A percentile compares a stretch with the other conserved stretches of the same genome.
Evolutionary conservation across 2,888 invertebrate species (phyloP).

Genomic region (Andrena bucephala): DNA sequence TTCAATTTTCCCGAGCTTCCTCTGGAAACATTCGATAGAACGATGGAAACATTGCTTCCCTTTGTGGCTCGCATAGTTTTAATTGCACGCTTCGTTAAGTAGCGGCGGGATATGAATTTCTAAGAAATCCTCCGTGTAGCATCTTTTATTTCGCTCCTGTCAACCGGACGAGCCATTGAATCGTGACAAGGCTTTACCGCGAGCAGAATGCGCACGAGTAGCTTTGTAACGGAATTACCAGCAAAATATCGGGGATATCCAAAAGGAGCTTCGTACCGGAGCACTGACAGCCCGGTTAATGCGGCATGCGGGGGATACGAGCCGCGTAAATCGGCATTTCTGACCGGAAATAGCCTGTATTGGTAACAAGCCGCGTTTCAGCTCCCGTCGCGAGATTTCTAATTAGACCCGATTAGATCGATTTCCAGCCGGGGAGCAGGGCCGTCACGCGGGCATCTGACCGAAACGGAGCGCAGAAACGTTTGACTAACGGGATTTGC

Average conservation of each 20-base stretch:
- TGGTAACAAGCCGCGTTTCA: slow-evolving; percentile 43
- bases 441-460: background rate
- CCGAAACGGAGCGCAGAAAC: background rate
- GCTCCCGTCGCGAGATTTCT: slow-evolving; percentile 58
- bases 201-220: no score
- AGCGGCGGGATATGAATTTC: background rate
- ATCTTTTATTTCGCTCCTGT: background rate
- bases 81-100: background rate
- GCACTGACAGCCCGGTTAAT: slow-evolving; percentile 2
- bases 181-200: background rate
- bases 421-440: slow-evolving; percentile 36
- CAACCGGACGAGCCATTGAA: background rate
- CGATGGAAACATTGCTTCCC: background rate
- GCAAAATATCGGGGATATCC: background rate
- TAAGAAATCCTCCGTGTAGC: background rate
- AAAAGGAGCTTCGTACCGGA: background rate
- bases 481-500: slow-evolving; percentile 10
- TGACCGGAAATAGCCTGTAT: slow-evolving; percentile 45
- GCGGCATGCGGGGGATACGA: background rate
- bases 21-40: background rate
- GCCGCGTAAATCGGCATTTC: slow-evolving; percentile 23
- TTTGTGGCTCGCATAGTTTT: background rate
- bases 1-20: slow-evolving; percentile 13
- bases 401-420: slow-evolving; percentile 68
- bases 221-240: no score